Percentiles rank a stretch among this genome's conserved stretches.
Conservation (phyloP, 2,113 vertebrate genomes). For the Calidris pygmaea region DNA sequence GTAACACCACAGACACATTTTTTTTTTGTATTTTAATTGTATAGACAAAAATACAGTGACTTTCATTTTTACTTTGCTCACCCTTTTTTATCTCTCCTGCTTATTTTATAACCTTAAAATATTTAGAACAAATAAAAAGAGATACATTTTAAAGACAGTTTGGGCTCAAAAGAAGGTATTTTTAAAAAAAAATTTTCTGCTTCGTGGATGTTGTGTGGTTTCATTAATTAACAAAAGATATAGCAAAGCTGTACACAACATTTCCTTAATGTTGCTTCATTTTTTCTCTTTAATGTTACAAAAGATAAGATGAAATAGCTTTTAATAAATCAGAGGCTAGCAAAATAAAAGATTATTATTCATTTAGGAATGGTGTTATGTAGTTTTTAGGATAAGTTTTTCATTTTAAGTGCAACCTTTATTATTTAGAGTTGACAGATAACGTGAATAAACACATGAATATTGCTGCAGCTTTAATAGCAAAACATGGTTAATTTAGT, state of each 20-base stretch:
- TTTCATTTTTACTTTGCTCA: neutral
- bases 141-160: neutral
- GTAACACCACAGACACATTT: neutral
- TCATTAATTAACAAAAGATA: neutral
- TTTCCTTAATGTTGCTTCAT: neutral
- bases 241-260: neutral
- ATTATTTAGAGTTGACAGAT: neutral
- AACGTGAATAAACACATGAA: neutral
- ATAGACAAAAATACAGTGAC: neutral
- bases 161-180: neutral
- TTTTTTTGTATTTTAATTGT: neutral
- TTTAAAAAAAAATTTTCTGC: neutral
- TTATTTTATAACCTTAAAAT: neutral
- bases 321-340: neutral
- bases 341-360: neutral
- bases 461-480: neutral
- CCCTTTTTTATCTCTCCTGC: neutral
- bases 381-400: neutral
- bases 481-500: neutral
- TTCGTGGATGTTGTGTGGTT: neutral
- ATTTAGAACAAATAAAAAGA: neutral
- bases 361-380: neutral
- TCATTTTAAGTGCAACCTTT: neutral
- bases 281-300: neutral
- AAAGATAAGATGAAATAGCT: neutral